These are phyloP conservation scores for Natator depressus DNA, from an alignment of 2,113 vertebrate genomes.

Conservation along the genomic window DNA sequence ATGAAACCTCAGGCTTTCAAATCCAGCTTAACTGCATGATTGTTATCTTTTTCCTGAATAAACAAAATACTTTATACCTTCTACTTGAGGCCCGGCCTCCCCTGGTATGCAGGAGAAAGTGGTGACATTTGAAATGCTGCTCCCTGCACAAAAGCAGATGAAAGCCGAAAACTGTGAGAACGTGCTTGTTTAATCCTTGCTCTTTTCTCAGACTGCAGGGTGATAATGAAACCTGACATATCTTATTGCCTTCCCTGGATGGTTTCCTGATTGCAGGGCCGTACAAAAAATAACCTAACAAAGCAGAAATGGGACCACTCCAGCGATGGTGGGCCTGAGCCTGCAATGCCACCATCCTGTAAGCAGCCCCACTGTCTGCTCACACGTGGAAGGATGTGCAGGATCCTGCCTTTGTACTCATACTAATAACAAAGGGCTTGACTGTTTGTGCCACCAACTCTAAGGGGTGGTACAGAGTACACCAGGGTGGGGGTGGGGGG, in stretches of 20 bases:
- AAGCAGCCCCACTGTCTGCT: not conserved
- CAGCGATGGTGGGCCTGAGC: not conserved
- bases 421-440: not conserved
- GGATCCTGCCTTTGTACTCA: not conserved
- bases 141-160: not conserved
- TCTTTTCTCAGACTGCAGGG: not conserved
- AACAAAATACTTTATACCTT: constrained; percentile 45
- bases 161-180: constrained; percentile 54
- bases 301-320: not conserved
- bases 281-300: constrained; percentile 22
- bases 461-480: not conserved
- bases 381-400: not conserved
- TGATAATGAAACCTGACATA: constrained; percentile 43
- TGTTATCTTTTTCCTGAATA: constrained; percentile 49
- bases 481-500: not conserved
- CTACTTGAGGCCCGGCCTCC: not conserved
- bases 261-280: not conserved
- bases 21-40: not conserved
- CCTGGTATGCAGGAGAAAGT: constrained; percentile 6
- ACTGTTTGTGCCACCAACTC: not conserved
- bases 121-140: constrained; percentile 10
- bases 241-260: not conserved
- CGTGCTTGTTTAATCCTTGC: not conserved
- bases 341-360: not conserved
- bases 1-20: constrained; percentile 54